Base-by-base conservation (phyloP, 1,140 invertebrate genomes). In the Listronotus oregonensis region DNA sequence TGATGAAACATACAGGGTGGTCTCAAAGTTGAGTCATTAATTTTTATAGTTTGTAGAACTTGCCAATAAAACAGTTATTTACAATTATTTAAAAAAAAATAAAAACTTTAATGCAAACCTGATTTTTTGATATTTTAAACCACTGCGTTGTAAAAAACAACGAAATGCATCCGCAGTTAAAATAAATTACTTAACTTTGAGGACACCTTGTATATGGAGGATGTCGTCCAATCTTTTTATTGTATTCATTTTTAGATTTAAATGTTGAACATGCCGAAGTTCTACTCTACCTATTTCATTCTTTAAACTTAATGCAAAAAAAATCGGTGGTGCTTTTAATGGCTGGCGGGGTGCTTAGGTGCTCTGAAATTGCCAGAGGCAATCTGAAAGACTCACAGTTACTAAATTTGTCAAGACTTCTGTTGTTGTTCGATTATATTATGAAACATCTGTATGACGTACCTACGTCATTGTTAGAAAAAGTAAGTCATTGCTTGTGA, bases 251-350 rank as follows among this genome's bases (percentile, higher is more conserved):
- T 82, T 43, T 81, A 90, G 94, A 97, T 83, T 81, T 98, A 37
- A 98, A 98, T 80, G 94, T 97, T 9, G 96, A 98, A 78, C 96
- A 98, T 80, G 90, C 94, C 0, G 95, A 98, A 77, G 81, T 98
- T 9, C 80, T 98, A 64, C 83, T 98, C 0, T 97, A 97, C 77
- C 81, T 98, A 1, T 98, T 98, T 77, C 95, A 98, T 79, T 94
- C 93, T 3, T 79, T 98, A 27, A 95, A 94, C 73, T 81, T 98
- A 27, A 97, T 97, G 92, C 94, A 97, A 79, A 98, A 97, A 79
- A 98, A 98, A 80, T 90, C 90, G 3, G 91, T 98, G 0, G 80
- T 98, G n/a, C 82, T 97, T 9, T 82, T 91, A 63, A 88, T 89
- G 11, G 89, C 90, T 6, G 86, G 85, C 68, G 87, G 86, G 4